Evolutionary conservation across 2,888 invertebrate genomes (phyloP), one percentile per base, ranked within the genome.

Genomic region (Steinernema hermaphroditum): DNA sequence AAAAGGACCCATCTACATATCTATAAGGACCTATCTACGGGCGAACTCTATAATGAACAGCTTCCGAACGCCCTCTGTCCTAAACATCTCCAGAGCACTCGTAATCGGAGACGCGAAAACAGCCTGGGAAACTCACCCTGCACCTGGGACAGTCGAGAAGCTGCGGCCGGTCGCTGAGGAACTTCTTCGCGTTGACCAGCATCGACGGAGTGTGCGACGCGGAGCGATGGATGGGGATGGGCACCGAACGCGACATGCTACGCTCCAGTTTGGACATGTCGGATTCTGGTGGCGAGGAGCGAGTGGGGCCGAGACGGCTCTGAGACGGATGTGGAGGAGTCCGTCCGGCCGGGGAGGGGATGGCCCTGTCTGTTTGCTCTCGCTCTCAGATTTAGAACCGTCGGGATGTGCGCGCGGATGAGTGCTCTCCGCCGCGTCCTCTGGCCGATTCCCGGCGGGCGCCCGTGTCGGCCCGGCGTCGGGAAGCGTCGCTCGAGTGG

Each of bases 101-200:
- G 46, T 46, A 19, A 9, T 4, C 4, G 6, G 16, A 46, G 9
- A 16, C 16, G 16, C 46, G 8, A 46, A 46, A n/a, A 16, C 6
- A 49, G n/a, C 22, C 32, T 41, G 32, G 37, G 9, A 2, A 41
- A 68, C 76, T 76, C 62, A 84, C 84, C 72, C 80, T 82, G 76
- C 84, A 85, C 41, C 83, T 72, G 16, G 83, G 83, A 72, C 85
- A 85, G 74, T 85, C 85, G 46, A 84, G 70, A 1, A 84, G 78
- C 69, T 85, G 85, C 54, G 85, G 83, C 57, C 81, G 77, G 75
- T 85, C 85, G 71, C 81, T 82, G 22, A 85, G 80, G 69, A 81
- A 85, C 73, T 85, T 85, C 73, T 85, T 84, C 22, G 83, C 83
- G 73, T 85, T 85, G 50, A 85, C 85, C 75, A 85, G 77, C 83